Percentiles rank a stretch among this genome's conserved stretches.
These are phyloP conservation scores for Pilophorus perplexus DNA, from an alignment of 2,888 invertebrate genomes.

Conservation along the genomic window DNA sequence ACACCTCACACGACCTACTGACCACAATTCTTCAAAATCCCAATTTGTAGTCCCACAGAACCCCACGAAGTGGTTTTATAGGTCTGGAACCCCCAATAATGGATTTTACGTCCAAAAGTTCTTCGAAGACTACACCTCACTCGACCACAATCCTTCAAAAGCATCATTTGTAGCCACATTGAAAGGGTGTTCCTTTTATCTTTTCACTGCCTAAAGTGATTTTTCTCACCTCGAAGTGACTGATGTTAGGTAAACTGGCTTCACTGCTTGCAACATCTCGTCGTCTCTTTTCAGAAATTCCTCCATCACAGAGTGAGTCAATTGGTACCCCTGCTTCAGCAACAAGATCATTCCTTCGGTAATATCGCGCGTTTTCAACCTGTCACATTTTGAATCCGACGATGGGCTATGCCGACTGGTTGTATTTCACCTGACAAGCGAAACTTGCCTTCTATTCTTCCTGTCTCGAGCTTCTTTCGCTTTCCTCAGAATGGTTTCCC, in stretches of 20 bases:
- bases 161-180: too few relatives aligned
- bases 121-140: too few relatives aligned
- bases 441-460: not conserved
- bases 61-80: too few relatives aligned
- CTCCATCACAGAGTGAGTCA: conserved; percentile 1
- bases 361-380: not conserved
- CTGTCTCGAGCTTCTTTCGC: not conserved
- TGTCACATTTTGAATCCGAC: not conserved
- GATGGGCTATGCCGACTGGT: not conserved
- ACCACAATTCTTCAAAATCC: too few relatives aligned
- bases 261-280: conserved; percentile 9
- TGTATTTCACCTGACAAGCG: not conserved
- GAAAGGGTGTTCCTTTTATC: too few relatives aligned
- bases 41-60: too few relatives aligned
- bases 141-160: too few relatives aligned
- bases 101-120: too few relatives aligned
- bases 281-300: conserved; percentile 1
- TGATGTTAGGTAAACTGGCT: not conserved
- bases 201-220: too few relatives aligned
- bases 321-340: not conserved
- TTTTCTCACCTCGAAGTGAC: not conserved
- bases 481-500: not conserved
- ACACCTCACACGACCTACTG: too few relatives aligned
- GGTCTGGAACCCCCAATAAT: too few relatives aligned
- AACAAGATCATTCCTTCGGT: not conserved